Percentiles rank a stretch among this genome's conserved stretches.
phyloP scores from a whole-genome alignment of 2,888 invertebrate species.

The Nemapogon koenigi region DNA sequence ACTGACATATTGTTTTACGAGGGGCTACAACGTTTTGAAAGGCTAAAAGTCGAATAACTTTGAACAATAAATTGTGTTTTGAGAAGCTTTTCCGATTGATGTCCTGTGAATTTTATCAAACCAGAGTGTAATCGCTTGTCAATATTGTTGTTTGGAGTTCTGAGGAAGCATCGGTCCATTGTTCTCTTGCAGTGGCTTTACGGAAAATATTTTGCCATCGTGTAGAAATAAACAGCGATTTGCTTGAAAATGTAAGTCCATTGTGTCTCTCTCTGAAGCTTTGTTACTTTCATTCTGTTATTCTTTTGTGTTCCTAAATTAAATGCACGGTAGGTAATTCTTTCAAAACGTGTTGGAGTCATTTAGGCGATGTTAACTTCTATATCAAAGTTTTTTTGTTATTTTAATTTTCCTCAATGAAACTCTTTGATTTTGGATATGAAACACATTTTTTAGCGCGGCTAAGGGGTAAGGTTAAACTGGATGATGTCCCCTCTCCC shows the following conservation, averaged over 20 bases:
- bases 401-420: not conserved
- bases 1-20: too few species aligned
- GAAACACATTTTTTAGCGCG: too few species aligned
- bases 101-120: not conserved
- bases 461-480: too few species aligned
- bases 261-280: not conserved
- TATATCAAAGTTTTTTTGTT: not conserved
- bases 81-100: too few species aligned
- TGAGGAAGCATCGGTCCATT: not conserved
- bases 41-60: too few species aligned
- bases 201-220: not conserved
- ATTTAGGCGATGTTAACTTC: not conserved
- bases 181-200: not conserved
- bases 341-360: not conserved
- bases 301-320: slow-evolving; percentile 2
- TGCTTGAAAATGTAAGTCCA: slow-evolving; percentile 3
- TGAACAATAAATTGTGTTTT: too few species aligned
- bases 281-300: slow-evolving; percentile 1
- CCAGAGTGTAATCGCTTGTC: not conserved
- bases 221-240: not conserved
- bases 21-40: too few species aligned
- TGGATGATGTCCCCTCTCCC: too few species aligned
- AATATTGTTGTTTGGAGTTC: not conserved
- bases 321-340: slow-evolving; percentile 3
- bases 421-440: too few species aligned